Base-by-base conservation (phyloP, 2,113 vertebrate genomes). In the Chinchilla lanigera region DNA sequence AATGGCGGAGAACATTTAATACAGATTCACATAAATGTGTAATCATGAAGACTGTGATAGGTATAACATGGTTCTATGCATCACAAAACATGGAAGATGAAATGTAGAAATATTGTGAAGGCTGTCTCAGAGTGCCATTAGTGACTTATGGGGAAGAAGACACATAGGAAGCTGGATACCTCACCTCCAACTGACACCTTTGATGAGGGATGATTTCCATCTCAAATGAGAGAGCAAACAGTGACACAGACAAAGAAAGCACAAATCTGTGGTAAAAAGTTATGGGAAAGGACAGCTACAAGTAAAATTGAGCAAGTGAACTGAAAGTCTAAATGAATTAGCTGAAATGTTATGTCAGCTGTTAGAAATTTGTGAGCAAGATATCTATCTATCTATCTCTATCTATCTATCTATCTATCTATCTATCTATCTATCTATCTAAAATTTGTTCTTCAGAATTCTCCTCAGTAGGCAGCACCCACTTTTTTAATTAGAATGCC, bases 81-180 rank as follows among this genome's bases (percentile, higher is more conserved):
- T 97, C 80, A 91, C 96, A 97, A 97, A 96, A 97, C 67, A 78
- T 0, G 4, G 84, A 38, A 92, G 77, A 92, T 77, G 93, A 97
- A 67, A 94, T 63, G 82, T 47, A 38, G 33, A 67, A 96, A 73
- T 86, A 30, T 13, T 96, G 41, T n/a, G 67, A 93, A 96, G 80
- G 41, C 65, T 77, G 67, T 19, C 24, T 38, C 33, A 30, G 41
- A 86, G 19, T 92, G 56, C 50, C 60, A n/a, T 41, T 94, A 92
- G 50, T 89, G 61, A 96, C 96, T 87, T 44, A 24, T 56, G 50
- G 96, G 24, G 35, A 63, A 93, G 54, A 96, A 78, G 97, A 87
- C 54, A 90, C 1, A 95, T 52, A 83, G n/a, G 28, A 95, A 5
- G 44, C 17, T 89, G 65, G 35, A 54, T 89, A 26, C 24, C n/a